These are phyloP conservation scores for Euthynnus affinis DNA, from an alignment of 2,797 vertebrate species.

Conservation along the genomic window DNA sequence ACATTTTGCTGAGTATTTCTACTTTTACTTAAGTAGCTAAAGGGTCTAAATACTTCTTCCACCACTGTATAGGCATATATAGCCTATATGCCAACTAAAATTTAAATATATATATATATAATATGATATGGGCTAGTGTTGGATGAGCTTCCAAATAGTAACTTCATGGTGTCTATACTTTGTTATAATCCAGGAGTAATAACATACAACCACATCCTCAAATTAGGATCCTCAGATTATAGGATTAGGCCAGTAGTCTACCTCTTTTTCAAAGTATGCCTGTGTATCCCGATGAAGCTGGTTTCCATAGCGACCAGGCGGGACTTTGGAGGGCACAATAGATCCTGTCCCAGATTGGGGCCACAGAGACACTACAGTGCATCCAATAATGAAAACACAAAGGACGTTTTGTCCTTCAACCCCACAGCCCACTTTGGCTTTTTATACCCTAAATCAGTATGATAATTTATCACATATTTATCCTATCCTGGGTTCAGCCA, in stretches of 20 bases:
- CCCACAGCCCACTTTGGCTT: conserved; percentile 18
- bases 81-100: too few species aligned
- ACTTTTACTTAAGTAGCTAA: neutral
- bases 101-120: too few species aligned
- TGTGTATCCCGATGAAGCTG: conserved; percentile 73
- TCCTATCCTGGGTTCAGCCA: neutral
- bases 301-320: conserved; percentile 82
- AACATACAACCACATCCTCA: neutral
- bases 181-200: neutral
- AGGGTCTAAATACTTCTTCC: too few species aligned
- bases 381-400: conserved; percentile 72
- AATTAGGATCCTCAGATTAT: neutral
- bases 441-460: conserved; percentile 2
- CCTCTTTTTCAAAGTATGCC: conserved; percentile 8
- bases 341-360: conserved; percentile 78
- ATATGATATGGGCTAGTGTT: neutral
- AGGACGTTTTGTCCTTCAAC: conserved; percentile 64
- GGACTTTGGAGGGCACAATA: conserved; percentile 83
- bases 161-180: neutral
- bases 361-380: conserved; percentile 57
- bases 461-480: neutral
- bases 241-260: neutral
- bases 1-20: too few species aligned
- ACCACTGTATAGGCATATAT: too few species aligned
- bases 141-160: neutral